Percentiles rank a stretch among this genome's conserved stretches.
These are phyloP conservation scores for Grallaria varia DNA, from an alignment of 2,113 vertebrate genomes.

Conservation along the genomic window DNA sequence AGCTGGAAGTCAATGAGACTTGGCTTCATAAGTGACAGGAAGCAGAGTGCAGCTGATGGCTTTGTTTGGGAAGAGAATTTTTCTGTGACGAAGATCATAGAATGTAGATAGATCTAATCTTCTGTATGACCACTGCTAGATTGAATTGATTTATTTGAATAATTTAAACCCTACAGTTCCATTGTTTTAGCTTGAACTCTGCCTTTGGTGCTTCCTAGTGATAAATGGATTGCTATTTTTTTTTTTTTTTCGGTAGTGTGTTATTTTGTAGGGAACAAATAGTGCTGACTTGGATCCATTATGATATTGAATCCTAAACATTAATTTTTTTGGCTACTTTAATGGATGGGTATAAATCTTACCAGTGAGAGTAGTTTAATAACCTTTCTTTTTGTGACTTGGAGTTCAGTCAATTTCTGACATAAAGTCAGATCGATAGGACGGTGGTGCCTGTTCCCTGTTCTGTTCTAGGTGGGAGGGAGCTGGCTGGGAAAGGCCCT, in stretches of 20 bases:
- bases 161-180: neutral
- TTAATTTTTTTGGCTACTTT: constrained; percentile 23
- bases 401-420: neutral
- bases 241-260: neutral
- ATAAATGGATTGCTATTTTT: constrained; percentile 30
- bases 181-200: constrained; percentile 15
- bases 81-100: neutral
- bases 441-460: neutral
- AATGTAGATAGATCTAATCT: neutral
- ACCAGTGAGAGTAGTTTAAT: neutral
- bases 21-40: neutral
- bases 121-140: neutral
- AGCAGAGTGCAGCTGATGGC: neutral
- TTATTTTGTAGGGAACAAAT: neutral
- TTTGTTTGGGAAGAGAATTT: neutral
- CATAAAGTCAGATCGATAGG: neutral
- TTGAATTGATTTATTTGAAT: constrained; percentile 4
- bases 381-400: neutral
- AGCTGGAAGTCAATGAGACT: neutral
- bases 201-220: neutral
- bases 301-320: constrained; percentile 30
- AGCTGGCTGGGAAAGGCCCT: neutral
- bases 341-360: constrained; percentile 41
- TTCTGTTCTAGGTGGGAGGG: neutral
- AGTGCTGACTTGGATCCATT: constrained; percentile 53